phyloP scores from a whole-genome alignment of 2,113 vertebrate genomes.

The Xiphophorus hellerii region DNA sequence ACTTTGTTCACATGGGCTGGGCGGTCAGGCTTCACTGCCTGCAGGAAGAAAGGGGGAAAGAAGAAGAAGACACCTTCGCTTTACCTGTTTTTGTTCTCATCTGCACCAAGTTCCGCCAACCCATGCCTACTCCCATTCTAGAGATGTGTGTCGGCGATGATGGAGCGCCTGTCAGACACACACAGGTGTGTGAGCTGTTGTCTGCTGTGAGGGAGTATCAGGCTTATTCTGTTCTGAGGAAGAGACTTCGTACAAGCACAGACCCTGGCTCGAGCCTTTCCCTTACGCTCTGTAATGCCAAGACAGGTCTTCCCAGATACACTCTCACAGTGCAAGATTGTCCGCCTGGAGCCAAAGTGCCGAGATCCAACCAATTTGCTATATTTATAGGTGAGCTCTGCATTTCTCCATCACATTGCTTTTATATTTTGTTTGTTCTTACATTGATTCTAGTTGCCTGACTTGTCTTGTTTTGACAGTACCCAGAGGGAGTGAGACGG shows the following conservation, averaged over 20 bases:
- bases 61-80: conserved; percentile 80
- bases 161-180: conserved; percentile 82
- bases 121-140: conserved; percentile 82
- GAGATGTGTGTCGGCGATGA: conserved; percentile 90
- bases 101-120: conserved; percentile 91
- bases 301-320: conserved; percentile 87
- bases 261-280: conserved; percentile 70
- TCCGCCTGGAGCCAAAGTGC: conserved; percentile 80
- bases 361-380: conserved; percentile 88
- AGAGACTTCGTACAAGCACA: conserved; percentile 84
- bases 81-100: conserved; percentile 91
- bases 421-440: not conserved
- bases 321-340: conserved; percentile 90
- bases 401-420: not conserved
- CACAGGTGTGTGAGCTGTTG: conserved; percentile 76
- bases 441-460: not conserved
- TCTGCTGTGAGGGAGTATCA: conserved; percentile 87
- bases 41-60: conserved; percentile 52
- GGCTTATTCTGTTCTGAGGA: conserved; percentile 87
- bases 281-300: conserved; percentile 86
- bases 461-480: conserved; percentile 75
- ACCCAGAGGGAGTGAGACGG: conserved; percentile 93
- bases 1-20: conserved; percentile 90
- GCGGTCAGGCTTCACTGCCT: conserved; percentile 91
- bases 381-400: conserved; percentile 93